Conservation (phyloP, 2,888 invertebrate species). For the Metallyticus violacea region DNA sequence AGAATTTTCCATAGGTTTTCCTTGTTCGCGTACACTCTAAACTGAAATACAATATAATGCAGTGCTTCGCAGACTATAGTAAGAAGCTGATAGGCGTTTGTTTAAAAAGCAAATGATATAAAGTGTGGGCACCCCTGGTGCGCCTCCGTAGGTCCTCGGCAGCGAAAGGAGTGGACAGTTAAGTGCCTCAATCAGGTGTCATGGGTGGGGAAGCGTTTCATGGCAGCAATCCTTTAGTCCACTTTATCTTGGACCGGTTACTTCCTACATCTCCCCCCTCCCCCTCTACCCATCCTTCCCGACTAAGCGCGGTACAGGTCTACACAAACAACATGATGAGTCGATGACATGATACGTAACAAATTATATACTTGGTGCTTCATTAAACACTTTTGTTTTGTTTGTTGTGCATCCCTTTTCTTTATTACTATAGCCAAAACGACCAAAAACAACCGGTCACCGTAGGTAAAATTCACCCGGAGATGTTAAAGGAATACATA, state of each 20-base stretch:
- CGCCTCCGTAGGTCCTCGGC: neutral
- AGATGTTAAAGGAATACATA: neutral
- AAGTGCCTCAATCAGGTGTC: slow-evolving; percentile 28
- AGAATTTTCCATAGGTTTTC: too few species aligned
- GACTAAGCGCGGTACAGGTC: too few species aligned
- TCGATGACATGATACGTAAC: neutral
- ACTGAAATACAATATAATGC: too few species aligned
- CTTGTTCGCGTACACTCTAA: too few species aligned
- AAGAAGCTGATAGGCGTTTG: too few species aligned
- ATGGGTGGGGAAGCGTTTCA: neutral
- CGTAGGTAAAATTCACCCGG: neutral
- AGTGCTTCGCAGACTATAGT: too few species aligned
- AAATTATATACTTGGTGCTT: neutral
- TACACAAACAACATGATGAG: neutral
- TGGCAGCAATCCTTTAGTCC: slow-evolving; percentile 13
- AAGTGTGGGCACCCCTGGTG: neutral
- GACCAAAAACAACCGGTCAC: neutral
- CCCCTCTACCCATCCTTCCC: too few species aligned
- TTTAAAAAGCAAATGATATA: too few species aligned
- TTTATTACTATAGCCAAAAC: neutral
- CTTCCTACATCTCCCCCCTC: too few species aligned
- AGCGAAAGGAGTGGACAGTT: neutral
- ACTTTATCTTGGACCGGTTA: too few species aligned
- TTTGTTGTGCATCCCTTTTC: neutral
- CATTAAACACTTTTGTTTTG: neutral